A percentile compares a stretch with the other conserved stretches of the same genome.
These are phyloP conservation scores for Zapornia atra DNA, from an alignment of 2,113 vertebrate species.

Conservation along the genomic window DNA sequence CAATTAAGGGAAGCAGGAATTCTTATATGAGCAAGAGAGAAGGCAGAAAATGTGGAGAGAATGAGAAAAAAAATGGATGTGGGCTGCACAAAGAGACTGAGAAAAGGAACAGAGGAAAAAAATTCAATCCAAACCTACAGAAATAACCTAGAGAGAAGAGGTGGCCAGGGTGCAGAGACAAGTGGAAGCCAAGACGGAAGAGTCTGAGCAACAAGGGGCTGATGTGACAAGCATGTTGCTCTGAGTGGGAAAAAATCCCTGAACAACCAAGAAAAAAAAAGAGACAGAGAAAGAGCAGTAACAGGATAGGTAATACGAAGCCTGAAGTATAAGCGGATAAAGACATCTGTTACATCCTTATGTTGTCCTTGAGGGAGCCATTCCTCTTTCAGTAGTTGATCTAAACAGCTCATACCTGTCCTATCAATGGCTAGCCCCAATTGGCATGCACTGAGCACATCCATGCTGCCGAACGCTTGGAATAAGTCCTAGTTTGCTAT, in stretches of 20 bases:
- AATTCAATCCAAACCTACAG: not conserved
- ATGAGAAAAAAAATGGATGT: not conserved
- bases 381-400: not conserved
- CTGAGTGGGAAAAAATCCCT: not conserved
- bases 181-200: not conserved
- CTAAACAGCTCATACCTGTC: not conserved
- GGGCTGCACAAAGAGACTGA: not conserved
- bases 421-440: not conserved
- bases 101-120: not conserved
- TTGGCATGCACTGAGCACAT: not conserved
- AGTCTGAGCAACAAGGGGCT: not conserved
- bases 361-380: not conserved
- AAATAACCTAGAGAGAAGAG: not conserved
- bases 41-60: not conserved
- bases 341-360: not conserved
- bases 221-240: not conserved
- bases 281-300: not conserved
- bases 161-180: not conserved
- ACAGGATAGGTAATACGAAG: not conserved
- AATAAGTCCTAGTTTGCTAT: not conserved
- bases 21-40: not conserved
- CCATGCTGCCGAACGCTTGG: not conserved
- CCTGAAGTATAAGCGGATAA: not conserved
- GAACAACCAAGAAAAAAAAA: not conserved
- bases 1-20: not conserved